Conservation (phyloP, 2,113 vertebrate species). For the Calypte anna region DNA sequence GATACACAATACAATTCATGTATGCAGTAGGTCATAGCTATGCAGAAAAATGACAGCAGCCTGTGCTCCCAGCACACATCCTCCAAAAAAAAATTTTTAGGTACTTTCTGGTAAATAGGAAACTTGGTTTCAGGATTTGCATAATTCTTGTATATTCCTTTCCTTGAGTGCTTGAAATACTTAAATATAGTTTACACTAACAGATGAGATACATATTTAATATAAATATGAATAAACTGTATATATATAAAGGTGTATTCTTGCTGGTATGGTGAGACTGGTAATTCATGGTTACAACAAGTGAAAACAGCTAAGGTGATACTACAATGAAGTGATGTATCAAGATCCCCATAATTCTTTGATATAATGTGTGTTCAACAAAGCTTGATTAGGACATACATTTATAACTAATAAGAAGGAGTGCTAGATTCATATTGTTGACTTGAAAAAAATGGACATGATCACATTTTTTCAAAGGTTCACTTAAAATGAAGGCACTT, state of each 20-base stretch:
- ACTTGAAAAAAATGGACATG: neutral
- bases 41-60: neutral
- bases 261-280: neutral
- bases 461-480: neutral
- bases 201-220: constrained; percentile 12
- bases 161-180: neutral
- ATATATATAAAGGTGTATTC: constrained; percentile 45
- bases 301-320: neutral
- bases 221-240: constrained; percentile 40
- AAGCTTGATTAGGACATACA: neutral
- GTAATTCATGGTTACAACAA: neutral
- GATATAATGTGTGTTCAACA: neutral
- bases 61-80: neutral
- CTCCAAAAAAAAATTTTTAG: neutral
- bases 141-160: neutral
- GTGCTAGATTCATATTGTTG: neutral
- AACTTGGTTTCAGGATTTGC: constrained; percentile 7
- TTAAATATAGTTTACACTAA: neutral
- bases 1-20: neutral
- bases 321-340: neutral
- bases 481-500: neutral
- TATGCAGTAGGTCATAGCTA: neutral
- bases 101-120: constrained; percentile 4
- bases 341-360: neutral
- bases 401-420: neutral